Evolutionary conservation across 2,888 invertebrate genomes (phyloP).

Genomic region (Nemotelus pantherinus): DNA sequence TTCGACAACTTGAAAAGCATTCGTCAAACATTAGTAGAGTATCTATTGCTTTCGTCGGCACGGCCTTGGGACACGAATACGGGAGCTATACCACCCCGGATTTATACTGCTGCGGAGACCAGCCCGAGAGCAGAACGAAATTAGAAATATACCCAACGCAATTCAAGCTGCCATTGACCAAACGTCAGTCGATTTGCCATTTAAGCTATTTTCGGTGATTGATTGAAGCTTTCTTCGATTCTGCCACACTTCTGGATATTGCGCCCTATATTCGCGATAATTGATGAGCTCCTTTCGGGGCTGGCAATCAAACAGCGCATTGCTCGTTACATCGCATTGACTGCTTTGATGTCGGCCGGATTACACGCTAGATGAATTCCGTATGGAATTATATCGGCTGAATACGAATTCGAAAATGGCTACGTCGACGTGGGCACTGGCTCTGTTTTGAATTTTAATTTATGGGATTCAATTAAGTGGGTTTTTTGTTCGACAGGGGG

Average conservation of each 20-base stretch:
- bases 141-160: not conserved
- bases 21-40: not conserved
- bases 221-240: conserved; percentile 35
- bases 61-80: not conserved
- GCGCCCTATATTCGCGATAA: conserved; percentile 36
- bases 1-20: too few species aligned
- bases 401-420: conserved; percentile 6
- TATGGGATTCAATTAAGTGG: conserved; percentile 4
- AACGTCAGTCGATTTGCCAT: conserved; percentile 27
- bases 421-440: conserved; percentile 24
- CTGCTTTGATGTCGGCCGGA: conserved; percentile 37
- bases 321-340: conserved; percentile 16
- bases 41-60: not conserved
- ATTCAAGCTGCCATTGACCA: conserved; percentile 28
- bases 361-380: conserved; percentile 27
- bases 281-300: conserved; percentile 37
- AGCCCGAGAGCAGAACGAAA: not conserved
- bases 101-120: too few species aligned
- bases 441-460: conserved; percentile 27
- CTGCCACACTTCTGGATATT: conserved; percentile 25
- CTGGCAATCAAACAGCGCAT: conserved; percentile 15
- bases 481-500: too few species aligned
- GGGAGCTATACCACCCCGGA: not conserved
- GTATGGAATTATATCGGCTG: conserved; percentile 37
- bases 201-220: conserved; percentile 36